Conservation (phyloP, 2,888 invertebrate species). For the Raillietiella orientalis region DNA sequence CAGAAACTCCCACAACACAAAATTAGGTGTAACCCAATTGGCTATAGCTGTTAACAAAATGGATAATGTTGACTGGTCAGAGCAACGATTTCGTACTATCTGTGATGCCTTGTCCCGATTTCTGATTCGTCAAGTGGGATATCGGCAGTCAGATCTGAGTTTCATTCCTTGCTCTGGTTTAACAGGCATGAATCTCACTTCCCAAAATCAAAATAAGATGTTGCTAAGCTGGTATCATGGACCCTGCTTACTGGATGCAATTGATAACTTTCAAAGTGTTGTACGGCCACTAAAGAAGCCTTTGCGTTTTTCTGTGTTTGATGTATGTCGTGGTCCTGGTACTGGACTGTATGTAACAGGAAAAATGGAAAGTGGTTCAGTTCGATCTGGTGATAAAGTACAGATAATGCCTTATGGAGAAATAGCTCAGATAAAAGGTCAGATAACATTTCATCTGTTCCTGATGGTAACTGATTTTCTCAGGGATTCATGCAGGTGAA, state of each 20-base stretch:
- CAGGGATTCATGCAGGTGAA: conserved; percentile 20
- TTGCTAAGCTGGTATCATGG: conserved; percentile 47
- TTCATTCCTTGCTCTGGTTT: conserved; percentile 88
- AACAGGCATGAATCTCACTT: conserved; percentile 67
- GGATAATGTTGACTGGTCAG: conserved; percentile 78
- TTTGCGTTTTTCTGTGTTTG: conserved; percentile 64
- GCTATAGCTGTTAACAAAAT: conserved; percentile 89
- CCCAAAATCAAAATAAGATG: conserved; percentile 21
- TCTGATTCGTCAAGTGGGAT: conserved; percentile 54
- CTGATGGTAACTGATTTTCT: conserved; percentile 2
- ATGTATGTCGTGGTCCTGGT: conserved; percentile 59
- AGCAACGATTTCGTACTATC: conserved; percentile 67
- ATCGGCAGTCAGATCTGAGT: conserved; percentile 46
- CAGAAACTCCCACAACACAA: too few relatives aligned
- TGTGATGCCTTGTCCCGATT: conserved; percentile 41
- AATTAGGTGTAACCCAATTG: conserved; percentile 60
- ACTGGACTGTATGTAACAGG: conserved; percentile 73
- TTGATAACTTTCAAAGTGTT: conserved; percentile 52
- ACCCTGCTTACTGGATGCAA: conserved; percentile 45
- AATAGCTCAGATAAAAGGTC: conserved; percentile 42
- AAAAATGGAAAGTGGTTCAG: conserved; percentile 59
- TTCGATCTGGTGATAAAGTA: conserved; percentile 56
- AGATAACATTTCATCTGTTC: conserved; percentile 3
- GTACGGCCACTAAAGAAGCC: conserved; percentile 59
- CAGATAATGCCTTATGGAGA: conserved; percentile 56